A percentile compares a stretch with the other conserved stretches of the same genome.
Evolutionary conservation across 2,888 invertebrate genomes (phyloP).

Genomic region (Pammene aurita): DNA sequence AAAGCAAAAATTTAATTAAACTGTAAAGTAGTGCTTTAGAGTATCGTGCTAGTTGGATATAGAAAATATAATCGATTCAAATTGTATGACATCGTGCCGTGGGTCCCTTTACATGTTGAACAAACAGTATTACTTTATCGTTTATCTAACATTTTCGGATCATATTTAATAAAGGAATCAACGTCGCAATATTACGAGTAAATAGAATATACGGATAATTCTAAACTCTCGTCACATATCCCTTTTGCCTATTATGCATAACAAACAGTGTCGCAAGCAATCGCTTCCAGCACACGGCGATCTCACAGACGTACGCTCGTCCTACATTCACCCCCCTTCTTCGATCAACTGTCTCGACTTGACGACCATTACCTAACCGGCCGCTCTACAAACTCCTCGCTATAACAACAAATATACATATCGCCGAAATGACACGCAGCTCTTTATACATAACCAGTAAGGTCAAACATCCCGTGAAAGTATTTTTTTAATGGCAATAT

Average conservation of each 20-base stretch:
- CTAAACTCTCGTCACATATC: conserved; percentile 12
- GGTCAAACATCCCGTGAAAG: conserved; percentile 54
- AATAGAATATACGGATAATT: neutral
- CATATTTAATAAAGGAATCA: neutral
- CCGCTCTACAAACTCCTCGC: conserved; percentile 70
- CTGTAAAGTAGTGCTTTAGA: no score
- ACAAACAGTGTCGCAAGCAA: conserved; percentile 51
- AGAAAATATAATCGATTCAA: no score
- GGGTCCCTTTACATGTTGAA: no score
- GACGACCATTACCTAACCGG: conserved; percentile 78
- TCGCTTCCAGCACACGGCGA: conserved; percentile 58
- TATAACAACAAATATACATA: conserved; percentile 49
- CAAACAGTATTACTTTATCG: no score
- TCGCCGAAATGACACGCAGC: conserved; percentile 41
- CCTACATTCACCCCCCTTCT: conserved; percentile 80
- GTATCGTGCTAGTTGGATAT: no score
- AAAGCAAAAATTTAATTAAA: no score
- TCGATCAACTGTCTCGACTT: conserved; percentile 72
- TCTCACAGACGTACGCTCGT: conserved; percentile 58
- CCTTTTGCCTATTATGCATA: conserved; percentile 43
- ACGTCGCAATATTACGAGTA: neutral
- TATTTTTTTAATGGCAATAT: conserved; percentile 48
- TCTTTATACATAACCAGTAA: conserved; percentile 55
- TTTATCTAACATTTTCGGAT: no score
- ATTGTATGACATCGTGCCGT: no score